These are phyloP conservation scores for Xylocopa sonorina DNA, from an alignment of 1,140 invertebrate species.

Conservation along the genomic window DNA sequence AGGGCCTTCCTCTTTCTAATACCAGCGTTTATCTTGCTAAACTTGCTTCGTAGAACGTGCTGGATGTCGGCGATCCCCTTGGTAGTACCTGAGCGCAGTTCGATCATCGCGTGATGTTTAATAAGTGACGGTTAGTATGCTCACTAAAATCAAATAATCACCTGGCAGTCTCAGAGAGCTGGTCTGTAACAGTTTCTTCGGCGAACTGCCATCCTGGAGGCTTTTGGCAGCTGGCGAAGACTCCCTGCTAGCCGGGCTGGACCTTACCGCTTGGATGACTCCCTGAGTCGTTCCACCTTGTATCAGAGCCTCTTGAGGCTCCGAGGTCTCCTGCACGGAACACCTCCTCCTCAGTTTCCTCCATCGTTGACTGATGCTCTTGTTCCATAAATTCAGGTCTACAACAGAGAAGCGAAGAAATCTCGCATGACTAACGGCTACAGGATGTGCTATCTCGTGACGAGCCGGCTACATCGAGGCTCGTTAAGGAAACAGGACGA, in stretches of 20 bases:
- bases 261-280: conserved; percentile 72
- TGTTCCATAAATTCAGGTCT: conserved; percentile 88
- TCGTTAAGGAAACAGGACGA: conserved; percentile 14
- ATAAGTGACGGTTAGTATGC: too few species aligned
- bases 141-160: conserved; percentile 22
- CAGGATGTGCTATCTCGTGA: conserved; percentile 9
- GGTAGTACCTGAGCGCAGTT: conserved; percentile 67
- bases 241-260: conserved; percentile 78
- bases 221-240: conserved; percentile 77
- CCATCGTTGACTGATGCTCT: conserved; percentile 88
- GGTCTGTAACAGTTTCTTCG: conserved; percentile 83
- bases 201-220: conserved; percentile 68
- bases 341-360: conserved; percentile 86
- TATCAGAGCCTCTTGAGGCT: conserved; percentile 75
- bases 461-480: not conserved
- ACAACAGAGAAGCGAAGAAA: conserved; percentile 71
- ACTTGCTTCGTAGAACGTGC: conserved; percentile 84
- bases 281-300: conserved; percentile 75
- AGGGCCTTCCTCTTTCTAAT: conserved; percentile 85
- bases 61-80: conserved; percentile 82
- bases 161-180: conserved; percentile 85
- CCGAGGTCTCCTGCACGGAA: conserved; percentile 84
- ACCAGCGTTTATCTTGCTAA: conserved; percentile 87
- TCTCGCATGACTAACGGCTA: not conserved
- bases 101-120: not conserved